These are phyloP conservation scores for Myotis lucifugus DNA, from an alignment of 2,113 vertebrate species.

Conservation along the genomic window DNA sequence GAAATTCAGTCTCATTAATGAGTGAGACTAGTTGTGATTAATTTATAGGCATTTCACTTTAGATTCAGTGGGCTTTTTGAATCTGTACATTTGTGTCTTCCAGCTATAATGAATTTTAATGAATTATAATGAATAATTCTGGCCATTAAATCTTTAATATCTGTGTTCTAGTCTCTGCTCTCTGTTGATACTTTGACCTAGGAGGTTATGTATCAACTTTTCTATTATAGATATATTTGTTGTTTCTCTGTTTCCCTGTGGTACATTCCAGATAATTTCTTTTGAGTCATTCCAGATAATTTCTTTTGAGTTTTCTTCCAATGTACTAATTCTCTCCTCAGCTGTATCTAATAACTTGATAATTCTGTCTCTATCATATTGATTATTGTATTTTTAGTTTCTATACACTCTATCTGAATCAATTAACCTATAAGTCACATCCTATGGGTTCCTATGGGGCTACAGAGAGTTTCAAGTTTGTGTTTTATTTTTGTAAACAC, in stretches of 20 bases:
- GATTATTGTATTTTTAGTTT: background rate
- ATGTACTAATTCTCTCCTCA: background rate
- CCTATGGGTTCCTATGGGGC: background rate
- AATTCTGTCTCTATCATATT: background rate
- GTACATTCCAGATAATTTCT: background rate
- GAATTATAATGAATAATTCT: too few relatives aligned
- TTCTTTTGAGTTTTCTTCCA: constrained; percentile 16
- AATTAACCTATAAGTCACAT: background rate
- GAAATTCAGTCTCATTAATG: background rate
- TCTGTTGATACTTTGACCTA: background rate
- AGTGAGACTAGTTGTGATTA: background rate
- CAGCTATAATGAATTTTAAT: too few relatives aligned
- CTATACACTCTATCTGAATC: background rate
- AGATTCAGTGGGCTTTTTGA: background rate
- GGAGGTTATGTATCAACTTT: background rate
- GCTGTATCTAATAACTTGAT: background rate
- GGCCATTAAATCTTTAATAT: background rate
- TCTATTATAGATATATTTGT: background rate
- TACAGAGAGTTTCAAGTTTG: background rate
- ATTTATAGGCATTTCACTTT: background rate
- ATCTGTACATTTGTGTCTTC: background rate
- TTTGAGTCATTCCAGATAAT: background rate
- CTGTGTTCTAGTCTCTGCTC: background rate
- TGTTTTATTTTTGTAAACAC: background rate
- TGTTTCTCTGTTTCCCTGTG: background rate